Evolutionary conservation across 2,113 vertebrate genomes (phyloP).

Genomic region (Lophochroa leadbeateri): DNA sequence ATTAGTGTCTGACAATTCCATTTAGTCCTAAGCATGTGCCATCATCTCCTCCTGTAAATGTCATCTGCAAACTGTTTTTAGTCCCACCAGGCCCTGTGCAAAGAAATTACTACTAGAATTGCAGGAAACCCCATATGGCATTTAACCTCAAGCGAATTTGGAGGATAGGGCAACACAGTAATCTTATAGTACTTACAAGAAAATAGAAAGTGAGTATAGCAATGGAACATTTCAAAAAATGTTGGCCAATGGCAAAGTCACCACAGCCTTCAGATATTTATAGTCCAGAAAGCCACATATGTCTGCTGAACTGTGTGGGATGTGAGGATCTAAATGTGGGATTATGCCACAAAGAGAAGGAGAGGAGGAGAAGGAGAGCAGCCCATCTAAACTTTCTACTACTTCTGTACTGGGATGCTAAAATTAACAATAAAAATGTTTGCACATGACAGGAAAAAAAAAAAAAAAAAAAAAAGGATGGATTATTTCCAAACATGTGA

Average conservation of each 20-base stretch:
- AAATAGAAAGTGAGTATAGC: neutral
- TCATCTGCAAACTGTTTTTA: neutral
- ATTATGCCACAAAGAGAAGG: neutral
- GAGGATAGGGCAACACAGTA: neutral
- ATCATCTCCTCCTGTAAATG: neutral
- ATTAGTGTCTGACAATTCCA: neutral
- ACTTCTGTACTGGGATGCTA: neutral
- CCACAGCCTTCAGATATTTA: neutral
- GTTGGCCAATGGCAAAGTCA: neutral
- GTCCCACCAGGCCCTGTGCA: neutral
- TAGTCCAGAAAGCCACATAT: neutral
- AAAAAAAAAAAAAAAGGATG: neutral
- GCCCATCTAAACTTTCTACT: neutral
- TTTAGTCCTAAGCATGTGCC: neutral
- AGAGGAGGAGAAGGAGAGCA: neutral
- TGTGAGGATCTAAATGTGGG: neutral
- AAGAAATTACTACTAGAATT: neutral
- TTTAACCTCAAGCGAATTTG: neutral
- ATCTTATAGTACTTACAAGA: neutral
- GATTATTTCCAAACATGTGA: neutral
- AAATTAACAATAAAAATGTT: conserved; percentile 1
- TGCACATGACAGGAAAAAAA: conserved; percentile 29
- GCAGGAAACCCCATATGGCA: neutral
- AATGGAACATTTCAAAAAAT: neutral
- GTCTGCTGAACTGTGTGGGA: neutral